phyloP scores from a whole-genome alignment of 2,113 vertebrate genomes.

The Elachura formosa region DNA sequence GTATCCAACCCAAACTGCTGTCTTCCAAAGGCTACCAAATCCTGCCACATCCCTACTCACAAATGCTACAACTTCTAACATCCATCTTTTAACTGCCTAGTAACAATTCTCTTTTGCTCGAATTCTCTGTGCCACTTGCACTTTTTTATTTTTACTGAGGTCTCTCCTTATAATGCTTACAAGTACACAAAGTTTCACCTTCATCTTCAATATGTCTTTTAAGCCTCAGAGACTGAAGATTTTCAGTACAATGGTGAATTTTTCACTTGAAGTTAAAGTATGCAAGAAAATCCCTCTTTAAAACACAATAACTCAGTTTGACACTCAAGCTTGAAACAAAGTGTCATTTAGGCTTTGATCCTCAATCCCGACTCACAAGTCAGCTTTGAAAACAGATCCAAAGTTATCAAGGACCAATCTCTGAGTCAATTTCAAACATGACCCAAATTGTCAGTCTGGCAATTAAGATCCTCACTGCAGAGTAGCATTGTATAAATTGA shows the following conservation, averaged over 20 bases:
- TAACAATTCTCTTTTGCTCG: neutral
- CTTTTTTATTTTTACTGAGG: neutral
- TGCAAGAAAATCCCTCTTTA: neutral
- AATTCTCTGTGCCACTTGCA: neutral
- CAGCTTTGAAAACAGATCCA: neutral
- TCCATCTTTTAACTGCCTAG: neutral
- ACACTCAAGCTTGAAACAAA: neutral
- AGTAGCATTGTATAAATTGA: neutral
- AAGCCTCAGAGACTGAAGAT: neutral
- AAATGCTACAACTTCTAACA: neutral
- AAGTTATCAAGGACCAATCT: neutral
- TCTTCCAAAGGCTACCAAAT: neutral
- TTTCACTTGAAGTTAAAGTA: constrained; percentile 4
- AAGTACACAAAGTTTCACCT: constrained; percentile 12
- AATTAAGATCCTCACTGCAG: neutral
- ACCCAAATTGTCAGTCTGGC: neutral
- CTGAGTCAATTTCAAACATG: neutral
- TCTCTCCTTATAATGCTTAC: neutral
- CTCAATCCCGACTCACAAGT: neutral
- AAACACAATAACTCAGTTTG: neutral
- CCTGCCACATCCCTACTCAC: neutral
- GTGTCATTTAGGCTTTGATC: neutral
- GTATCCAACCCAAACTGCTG: neutral
- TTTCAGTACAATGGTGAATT: neutral
- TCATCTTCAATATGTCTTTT: constrained; percentile 26